These are phyloP conservation scores for Acrocephalus arundinaceus DNA, from an alignment of 2,113 vertebrate species.

Conservation along the genomic window DNA sequence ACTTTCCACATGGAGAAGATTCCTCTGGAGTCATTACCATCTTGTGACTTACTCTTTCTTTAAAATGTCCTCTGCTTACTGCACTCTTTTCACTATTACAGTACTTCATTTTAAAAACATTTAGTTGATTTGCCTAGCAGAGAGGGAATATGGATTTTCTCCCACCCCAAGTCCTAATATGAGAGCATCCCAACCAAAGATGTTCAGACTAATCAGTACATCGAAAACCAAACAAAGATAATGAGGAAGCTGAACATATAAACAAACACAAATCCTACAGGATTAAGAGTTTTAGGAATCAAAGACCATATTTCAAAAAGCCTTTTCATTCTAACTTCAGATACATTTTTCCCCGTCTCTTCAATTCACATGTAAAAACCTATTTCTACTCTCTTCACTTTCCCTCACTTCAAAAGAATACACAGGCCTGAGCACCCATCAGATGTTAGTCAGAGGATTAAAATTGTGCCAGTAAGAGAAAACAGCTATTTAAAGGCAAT, in stretches of 20 bases:
- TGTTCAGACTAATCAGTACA: background rate
- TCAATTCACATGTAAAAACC: background rate
- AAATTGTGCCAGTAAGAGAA: background rate
- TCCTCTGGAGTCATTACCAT: background rate
- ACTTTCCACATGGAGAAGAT: background rate
- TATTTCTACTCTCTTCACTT: background rate
- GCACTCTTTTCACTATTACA: background rate
- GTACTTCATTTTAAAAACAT: background rate
- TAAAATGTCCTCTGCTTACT: background rate
- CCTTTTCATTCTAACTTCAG: background rate
- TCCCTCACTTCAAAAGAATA: background rate
- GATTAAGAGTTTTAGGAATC: slow-evolving; percentile 25
- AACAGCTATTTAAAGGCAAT: background rate
- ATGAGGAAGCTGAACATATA: background rate
- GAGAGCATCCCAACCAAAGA: background rate
- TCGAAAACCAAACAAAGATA: slow-evolving; percentile 35
- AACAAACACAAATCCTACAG: slow-evolving; percentile 29
- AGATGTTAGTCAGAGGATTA: background rate
- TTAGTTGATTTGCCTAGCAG: background rate
- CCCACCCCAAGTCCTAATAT: background rate
- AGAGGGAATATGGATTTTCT: background rate
- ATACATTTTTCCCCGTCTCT: background rate
- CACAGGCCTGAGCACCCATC: background rate
- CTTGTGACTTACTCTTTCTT: background rate
- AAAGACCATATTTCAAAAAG: slow-evolving; percentile 3